Evolutionary conservation across 2,797 vertebrate species (phyloP).

Genomic region (Discoglossus pictus): DNA sequence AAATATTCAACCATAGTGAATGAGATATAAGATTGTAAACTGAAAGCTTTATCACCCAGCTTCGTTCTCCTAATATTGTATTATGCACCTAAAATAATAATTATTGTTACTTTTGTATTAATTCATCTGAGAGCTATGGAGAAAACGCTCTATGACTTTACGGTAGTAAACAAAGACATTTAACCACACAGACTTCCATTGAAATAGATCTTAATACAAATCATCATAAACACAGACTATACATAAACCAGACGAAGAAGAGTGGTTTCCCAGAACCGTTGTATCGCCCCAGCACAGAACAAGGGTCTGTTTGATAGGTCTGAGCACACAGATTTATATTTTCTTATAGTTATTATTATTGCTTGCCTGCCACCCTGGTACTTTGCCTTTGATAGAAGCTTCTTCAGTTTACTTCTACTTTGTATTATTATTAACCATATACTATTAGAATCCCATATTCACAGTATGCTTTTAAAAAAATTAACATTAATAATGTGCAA

Average conservation of each 20-base stretch:
- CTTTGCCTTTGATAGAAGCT: slow-evolving; percentile 21
- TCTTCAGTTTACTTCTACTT: slow-evolving; percentile 3
- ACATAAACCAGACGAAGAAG: neutral
- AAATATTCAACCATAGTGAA: no score
- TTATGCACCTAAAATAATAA: no score
- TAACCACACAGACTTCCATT: no score
- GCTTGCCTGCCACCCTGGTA: slow-evolving; percentile 27
- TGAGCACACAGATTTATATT: slow-evolving; percentile 16
- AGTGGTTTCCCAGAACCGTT: neutral
- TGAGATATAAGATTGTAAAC: no score
- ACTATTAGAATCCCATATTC: slow-evolving; percentile 16
- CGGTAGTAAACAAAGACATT: no score
- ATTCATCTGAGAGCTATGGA: no score
- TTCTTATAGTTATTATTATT: slow-evolving; percentile 15
- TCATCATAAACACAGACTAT: slow-evolving; percentile 9
- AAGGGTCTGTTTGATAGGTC: neutral
- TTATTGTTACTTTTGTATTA: no score
- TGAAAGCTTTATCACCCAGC: no score
- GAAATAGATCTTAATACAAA: neutral
- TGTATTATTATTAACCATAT: slow-evolving; percentile 14
- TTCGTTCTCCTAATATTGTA: no score
- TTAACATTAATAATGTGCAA: no score
- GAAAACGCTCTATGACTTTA: slow-evolving; percentile 5
- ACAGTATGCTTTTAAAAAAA: no score
- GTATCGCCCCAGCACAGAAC: neutral